phyloP scores from a whole-genome alignment of 1,140 invertebrate genomes.

The Drosophila tani region DNA sequence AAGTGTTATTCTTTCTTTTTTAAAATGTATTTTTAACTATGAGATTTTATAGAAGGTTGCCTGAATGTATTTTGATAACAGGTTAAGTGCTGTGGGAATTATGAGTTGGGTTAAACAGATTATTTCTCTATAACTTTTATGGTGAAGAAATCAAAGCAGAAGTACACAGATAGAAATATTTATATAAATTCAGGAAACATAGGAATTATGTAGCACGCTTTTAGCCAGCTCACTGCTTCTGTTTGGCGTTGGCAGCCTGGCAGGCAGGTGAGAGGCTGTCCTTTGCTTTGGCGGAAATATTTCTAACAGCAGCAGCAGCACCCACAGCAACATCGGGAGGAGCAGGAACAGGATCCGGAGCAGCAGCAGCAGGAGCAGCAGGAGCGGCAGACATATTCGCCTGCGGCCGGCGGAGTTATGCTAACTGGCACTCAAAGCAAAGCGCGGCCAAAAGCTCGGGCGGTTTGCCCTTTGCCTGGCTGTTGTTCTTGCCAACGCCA shows the following conservation, averaged over 20 bases:
- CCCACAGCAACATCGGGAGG: conserved; percentile 12
- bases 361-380: conserved; percentile 4
- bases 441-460: conserved; percentile 56
- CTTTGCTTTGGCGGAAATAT: conserved; percentile 44
- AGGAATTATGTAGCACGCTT: conserved; percentile 19
- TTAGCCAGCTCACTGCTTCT: conserved; percentile 7
- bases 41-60: background rate
- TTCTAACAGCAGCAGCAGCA: conserved; percentile 30
- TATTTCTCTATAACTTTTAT: background rate
- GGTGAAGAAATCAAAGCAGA: background rate
- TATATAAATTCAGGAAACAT: no score
- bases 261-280: conserved; percentile 31
- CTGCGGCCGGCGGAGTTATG: conserved; percentile 70
- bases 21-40: background rate
- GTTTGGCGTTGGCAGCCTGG: conserved; percentile 4
- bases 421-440: conserved; percentile 72
- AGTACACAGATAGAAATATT: background rate
- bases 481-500: conserved; percentile 15
- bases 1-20: background rate
- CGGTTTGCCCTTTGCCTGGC: conserved; percentile 36
- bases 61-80: background rate
- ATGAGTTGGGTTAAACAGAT: no score
- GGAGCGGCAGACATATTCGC: conserved; percentile 53
- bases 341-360: conserved; percentile 1
- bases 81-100: background rate